A percentile compares a stretch with the other conserved stretches of the same genome.
These are phyloP conservation scores for Yponomeuta plumbellus DNA, from an alignment of 2,888 invertebrate genomes.

Conservation along the genomic window DNA sequence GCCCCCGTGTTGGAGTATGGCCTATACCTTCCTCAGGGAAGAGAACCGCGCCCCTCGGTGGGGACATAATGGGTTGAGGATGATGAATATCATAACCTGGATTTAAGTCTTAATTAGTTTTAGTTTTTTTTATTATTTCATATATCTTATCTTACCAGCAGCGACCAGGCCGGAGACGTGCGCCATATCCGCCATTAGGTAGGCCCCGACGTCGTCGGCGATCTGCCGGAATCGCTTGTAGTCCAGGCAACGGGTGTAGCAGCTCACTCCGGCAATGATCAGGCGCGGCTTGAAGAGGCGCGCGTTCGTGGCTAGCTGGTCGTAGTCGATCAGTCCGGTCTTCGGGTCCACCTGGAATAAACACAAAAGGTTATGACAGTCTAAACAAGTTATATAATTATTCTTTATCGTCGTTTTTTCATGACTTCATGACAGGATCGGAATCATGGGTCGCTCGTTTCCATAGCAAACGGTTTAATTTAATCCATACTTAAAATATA, in stretches of 20 bases:
- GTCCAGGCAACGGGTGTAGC: conserved; percentile 94
- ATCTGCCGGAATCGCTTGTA: conserved; percentile 92
- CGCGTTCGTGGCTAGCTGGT: conserved; percentile 87
- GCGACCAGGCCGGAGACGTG: conserved; percentile 96
- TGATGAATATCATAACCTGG: too few relatives aligned
- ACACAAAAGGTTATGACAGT: not conserved
- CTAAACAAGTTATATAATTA: not conserved
- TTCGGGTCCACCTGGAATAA: conserved; percentile 77
- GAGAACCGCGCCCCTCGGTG: too few relatives aligned
- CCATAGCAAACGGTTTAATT: too few relatives aligned
- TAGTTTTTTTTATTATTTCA: too few relatives aligned
- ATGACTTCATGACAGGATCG: too few relatives aligned
- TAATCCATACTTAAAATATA: too few relatives aligned
- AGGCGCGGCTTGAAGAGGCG: conserved; percentile 92
- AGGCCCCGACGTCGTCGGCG: conserved; percentile 89
- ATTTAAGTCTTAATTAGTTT: too few relatives aligned
- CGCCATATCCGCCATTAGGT: conserved; percentile 96
- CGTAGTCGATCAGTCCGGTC: conserved; percentile 95
- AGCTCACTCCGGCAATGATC: conserved; percentile 96
- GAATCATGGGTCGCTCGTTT: too few relatives aligned
- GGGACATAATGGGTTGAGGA: too few relatives aligned
- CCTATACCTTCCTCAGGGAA: too few relatives aligned
- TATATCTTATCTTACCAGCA: conserved; percentile 72
- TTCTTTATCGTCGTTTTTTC: too few relatives aligned
- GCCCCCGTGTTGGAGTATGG: too few relatives aligned